Base-by-base conservation (phyloP, 2,113 vertebrate species). In the Stegastes partitus region DNA sequence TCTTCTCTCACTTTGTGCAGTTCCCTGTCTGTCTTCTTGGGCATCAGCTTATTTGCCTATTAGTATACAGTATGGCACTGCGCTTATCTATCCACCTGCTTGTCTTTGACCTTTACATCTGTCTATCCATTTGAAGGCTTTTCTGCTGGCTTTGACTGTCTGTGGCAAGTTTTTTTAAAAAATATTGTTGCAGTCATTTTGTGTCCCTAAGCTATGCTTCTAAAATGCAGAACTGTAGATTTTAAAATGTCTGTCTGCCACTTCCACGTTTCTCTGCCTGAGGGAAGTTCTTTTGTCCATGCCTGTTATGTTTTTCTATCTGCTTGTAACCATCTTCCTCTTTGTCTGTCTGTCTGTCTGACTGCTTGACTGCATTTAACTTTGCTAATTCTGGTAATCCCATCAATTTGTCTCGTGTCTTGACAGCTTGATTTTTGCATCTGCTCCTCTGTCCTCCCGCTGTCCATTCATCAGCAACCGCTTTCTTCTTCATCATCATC, bases 341-440 rank as follows among this genome's bases (percentile, higher is more conserved):
- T 67, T 44, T 25, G 39, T 67, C 19, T 39, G 8, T 42, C 28
- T 56, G 37, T 61, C 25, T 9, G 49, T 74, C 55, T 55, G 7
- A 42, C n/a, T 65, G 45, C 25, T 55, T 58, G 77, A 76, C 57
- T 55, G 25, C 67, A 23, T 72, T 68, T 59, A 64, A 79, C 66
- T 56, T 47, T 39, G 23, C 53, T 58, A 37, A 70, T 82, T 71
- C 53, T 64, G 37, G 45, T 61, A 69, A 69, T 74, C 72, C 49
- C 80, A 19, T 65, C 31, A 70, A 25, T 49, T 28, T 54, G 15
- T 23, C 50, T 78, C 47, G 28, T 39, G 28, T 70, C 34, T 57
- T 56, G 23, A 71, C 68, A 26, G 67, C 44, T 72, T 86, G 56
- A 57, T 81, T 75, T 70, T n/a, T 44, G 23, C n/a, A 45, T 67